Evolutionary conservation across 2,113 vertebrate species (phyloP), one percentile per base, ranked within the genome.

Genomic region (Brachypteracias leptosomus): DNA sequence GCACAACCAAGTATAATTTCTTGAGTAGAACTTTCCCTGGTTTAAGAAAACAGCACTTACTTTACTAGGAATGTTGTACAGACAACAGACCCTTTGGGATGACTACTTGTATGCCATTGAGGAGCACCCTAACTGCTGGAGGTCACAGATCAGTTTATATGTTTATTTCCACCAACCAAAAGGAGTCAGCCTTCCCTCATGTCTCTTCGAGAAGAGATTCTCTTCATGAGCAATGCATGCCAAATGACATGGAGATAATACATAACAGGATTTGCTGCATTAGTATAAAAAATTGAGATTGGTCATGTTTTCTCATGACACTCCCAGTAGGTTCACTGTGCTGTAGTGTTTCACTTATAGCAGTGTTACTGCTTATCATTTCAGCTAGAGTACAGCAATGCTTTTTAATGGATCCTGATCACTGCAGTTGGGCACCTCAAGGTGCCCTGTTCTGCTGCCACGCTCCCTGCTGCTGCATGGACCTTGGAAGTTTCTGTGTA

Each of bases 111-210:
- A 38, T 26, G 11, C 28, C 7, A 1, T 3, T 59, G 55, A 72
- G 55, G 66, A 91, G 24, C 16, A 59, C 24, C 11, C 12, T 21
- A 58, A 68, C 55, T 75, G 20, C 35, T 36, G 11, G 44, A 74
- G 17, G 33, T 67, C 59, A 86, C 25, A 67, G 47, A 83, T 58
- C 16, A 42, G 29, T 38, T 83, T 25, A 42, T 6, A 10, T 79
- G 42, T 71, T 83, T 86, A 70, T 91, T 86, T 44, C 58, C 38
- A 92, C 57, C 61, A 77, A 61, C 73, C 28, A 55, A 93, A 73
- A 84, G 55, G 80, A 93, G 88, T 72, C 82, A 91, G 51, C 94
- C 71, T 95, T 94, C 68, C 49, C 66, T 80, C 61, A 42, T 5
- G 6, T 28, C 58, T 84, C 44, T 52, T 47, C 65, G 55, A 75